These are phyloP conservation scores for Stenichneumon culpator DNA, from an alignment of 2,888 invertebrate genomes.

Conservation along the genomic window DNA sequence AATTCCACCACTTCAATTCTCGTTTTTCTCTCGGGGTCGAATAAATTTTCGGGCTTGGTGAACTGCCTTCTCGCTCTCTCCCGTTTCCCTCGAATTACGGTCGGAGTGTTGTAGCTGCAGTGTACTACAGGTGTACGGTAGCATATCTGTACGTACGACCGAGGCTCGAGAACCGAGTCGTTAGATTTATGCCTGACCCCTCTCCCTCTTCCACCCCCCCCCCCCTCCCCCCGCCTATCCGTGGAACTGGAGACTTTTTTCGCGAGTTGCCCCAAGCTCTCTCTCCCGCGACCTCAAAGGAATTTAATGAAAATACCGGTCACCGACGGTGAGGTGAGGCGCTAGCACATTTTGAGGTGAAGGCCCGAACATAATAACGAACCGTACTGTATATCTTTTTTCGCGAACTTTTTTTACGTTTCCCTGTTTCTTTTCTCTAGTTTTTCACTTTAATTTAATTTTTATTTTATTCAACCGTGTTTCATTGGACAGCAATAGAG, in stretches of 20 bases:
- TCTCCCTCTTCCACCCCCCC: slow-evolving; percentile 7
- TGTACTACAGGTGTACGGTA: slow-evolving; percentile 27
- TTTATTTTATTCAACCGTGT: not conserved
- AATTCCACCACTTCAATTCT: slow-evolving; percentile 72
- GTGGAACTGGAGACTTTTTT: slow-evolving; percentile 78
- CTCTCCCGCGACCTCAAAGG: slow-evolving; percentile 77
- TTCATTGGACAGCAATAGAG: not conserved
- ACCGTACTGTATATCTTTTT: slow-evolving; percentile 13
- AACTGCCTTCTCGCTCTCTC: slow-evolving; percentile 32
- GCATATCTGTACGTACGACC: slow-evolving; percentile 41
- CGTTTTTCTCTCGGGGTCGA: slow-evolving; percentile 60
- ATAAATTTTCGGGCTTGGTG: slow-evolving; percentile 72
- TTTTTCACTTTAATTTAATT: slow-evolving; percentile 2
- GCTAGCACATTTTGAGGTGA: slow-evolving; percentile 40
- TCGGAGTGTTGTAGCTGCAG: slow-evolving; percentile 34
- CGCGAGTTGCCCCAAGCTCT: slow-evolving; percentile 55
- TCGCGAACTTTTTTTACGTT: not conserved
- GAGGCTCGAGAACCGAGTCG: slow-evolving; percentile 72
- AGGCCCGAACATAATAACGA: slow-evolving; percentile 52
- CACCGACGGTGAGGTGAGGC: slow-evolving; percentile 63
- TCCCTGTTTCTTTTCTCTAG: not conserved
- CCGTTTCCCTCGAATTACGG: slow-evolving; percentile 61
- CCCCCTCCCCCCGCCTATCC: not conserved
- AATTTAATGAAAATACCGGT: slow-evolving; percentile 82
- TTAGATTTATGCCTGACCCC: slow-evolving; percentile 79